Percentiles rank a stretch among this genome's conserved stretches.
These are phyloP conservation scores for Ladona fulva DNA, from an alignment of 1,140 invertebrate species.

Conservation along the genomic window DNA sequence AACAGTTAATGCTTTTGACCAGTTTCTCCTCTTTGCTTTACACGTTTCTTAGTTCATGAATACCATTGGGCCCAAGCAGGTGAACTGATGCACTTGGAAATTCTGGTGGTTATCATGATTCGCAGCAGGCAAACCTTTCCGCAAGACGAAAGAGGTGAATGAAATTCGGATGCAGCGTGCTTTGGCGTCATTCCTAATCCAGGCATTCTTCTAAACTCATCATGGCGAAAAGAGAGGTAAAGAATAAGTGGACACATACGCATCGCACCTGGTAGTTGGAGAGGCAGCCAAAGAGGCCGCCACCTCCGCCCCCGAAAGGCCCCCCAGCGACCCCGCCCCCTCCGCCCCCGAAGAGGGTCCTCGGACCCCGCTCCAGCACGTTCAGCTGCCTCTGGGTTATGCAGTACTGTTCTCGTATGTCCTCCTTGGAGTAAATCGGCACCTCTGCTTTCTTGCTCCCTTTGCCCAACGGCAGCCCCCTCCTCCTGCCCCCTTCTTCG, in stretches of 20 bases:
- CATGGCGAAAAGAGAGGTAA: too few relatives aligned
- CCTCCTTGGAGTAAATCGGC: slow-evolving; percentile 79
- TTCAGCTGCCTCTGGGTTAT: slow-evolving; percentile 81
- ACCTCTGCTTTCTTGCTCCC: slow-evolving; percentile 24
- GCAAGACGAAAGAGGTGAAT: too few relatives aligned
- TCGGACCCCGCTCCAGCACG: slow-evolving; percentile 64
- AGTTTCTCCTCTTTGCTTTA: too few relatives aligned
- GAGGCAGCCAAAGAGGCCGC: slow-evolving; percentile 74
- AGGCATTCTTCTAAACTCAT: too few relatives aligned
- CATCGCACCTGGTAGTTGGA: slow-evolving; percentile 53
- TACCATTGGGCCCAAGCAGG: too few relatives aligned
- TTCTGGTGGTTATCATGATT: too few relatives aligned
- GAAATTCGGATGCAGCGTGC: too few relatives aligned
- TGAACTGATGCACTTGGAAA: too few relatives aligned
- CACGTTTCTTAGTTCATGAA: too few relatives aligned
- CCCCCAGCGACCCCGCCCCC: neutral
- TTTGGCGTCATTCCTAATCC: too few relatives aligned
- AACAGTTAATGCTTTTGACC: too few relatives aligned
- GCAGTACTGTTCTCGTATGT: slow-evolving; percentile 83
- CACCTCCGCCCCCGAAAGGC: slow-evolving; percentile 23
- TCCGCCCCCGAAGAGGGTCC: slow-evolving; percentile 34
- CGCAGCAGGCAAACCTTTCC: too few relatives aligned
- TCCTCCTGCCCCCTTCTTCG: slow-evolving; percentile 21
- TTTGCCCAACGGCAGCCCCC: slow-evolving; percentile 16
- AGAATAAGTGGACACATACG: neutral